A percentile compares a stretch with the other conserved stretches of the same genome.
Conservation (phyloP, 1,140 invertebrate genomes). For the Philotrypesis tridentata region DNA sequence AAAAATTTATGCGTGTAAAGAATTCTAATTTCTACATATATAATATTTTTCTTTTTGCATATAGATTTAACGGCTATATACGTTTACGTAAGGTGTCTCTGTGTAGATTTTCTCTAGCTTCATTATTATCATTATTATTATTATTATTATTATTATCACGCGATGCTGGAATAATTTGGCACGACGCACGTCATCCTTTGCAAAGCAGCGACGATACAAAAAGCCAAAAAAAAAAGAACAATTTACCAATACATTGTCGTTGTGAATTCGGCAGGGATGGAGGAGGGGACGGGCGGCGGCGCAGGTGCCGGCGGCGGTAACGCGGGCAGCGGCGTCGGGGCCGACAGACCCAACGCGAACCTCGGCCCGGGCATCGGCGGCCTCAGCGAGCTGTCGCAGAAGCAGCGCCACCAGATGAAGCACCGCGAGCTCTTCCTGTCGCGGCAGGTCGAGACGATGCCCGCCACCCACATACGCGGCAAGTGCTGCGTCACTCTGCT, state of each 20-base stretch:
- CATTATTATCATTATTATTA: too few relatives aligned
- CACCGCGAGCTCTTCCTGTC: slow-evolving; percentile 98
- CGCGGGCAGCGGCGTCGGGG: slow-evolving; percentile 69
- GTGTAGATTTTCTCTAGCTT: too few relatives aligned
- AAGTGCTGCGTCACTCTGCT: slow-evolving; percentile 98
- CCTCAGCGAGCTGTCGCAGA: slow-evolving; percentile 76
- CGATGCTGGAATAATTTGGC: not conserved
- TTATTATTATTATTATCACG: too few relatives aligned
- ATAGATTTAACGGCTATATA: too few relatives aligned
- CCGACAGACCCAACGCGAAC: slow-evolving; percentile 78
- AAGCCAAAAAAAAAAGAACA: too few relatives aligned
- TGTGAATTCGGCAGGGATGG: slow-evolving; percentile 6
- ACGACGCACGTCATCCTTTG: not conserved
- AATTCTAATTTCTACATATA: too few relatives aligned
- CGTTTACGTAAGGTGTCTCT: too few relatives aligned
- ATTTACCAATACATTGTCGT: not conserved
- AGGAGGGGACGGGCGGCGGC: slow-evolving; percentile 71
- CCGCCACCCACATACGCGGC: slow-evolving; percentile 98
- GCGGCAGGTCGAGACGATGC: slow-evolving; percentile 97
- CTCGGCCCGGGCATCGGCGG: slow-evolving; percentile 72
- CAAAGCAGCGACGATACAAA: too few relatives aligned
- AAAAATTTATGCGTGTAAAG: too few relatives aligned
- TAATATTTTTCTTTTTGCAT: too few relatives aligned
- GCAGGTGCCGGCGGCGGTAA: slow-evolving; percentile 71
- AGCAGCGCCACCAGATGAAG: slow-evolving; percentile 95